Percentiles rank a stretch among this genome's conserved stretches.
Conservation (phyloP, 2,797 vertebrate species). For the Enteromius treurensis region DNA sequence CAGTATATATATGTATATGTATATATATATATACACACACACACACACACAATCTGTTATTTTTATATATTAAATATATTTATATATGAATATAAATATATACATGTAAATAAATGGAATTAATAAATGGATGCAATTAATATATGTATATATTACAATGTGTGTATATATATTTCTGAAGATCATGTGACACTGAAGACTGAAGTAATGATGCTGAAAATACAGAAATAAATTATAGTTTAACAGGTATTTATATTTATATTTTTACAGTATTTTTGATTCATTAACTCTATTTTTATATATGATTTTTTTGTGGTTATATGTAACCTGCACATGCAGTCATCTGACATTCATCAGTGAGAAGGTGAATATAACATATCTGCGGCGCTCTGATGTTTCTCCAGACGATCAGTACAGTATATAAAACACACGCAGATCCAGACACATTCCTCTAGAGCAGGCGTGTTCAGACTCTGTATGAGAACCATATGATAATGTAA, state of each 20-base stretch:
- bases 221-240: not conserved
- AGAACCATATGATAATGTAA: slow-evolving; percentile 1
- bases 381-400: not conserved
- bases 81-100: no score
- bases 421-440: not conserved
- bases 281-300: not conserved
- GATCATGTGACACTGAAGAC: no score
- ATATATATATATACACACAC: no score
- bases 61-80: no score
- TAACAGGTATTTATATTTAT: no score
- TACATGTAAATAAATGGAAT: no score
- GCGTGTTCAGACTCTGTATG: not conserved
- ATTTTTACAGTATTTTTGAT: not conserved
- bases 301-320: not conserved
- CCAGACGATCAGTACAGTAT: not conserved
- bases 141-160: no score
- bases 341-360: not conserved
- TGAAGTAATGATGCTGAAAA: no score
- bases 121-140: no score
- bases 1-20: no score
- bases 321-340: not conserved
- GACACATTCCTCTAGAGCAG: not conserved
- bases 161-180: no score
- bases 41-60: no score
- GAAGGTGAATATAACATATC: not conserved